Conservation (phyloP, 1,140 invertebrate species). For the Apolygus lucorum region DNA sequence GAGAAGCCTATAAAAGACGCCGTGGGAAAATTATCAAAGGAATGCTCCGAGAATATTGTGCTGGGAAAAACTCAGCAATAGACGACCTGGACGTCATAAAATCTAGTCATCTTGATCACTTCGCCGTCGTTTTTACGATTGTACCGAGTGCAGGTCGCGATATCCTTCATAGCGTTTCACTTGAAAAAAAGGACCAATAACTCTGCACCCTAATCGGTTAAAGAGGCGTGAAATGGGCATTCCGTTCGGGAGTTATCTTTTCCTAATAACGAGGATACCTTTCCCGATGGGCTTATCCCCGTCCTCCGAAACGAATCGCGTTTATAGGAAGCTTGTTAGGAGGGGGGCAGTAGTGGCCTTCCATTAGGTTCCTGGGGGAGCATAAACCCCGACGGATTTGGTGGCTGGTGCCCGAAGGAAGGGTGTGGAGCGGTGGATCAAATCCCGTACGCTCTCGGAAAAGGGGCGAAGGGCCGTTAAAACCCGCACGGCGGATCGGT, state of each 20-base stretch:
- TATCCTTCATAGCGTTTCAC: too few species aligned
- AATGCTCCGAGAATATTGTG: too few species aligned
- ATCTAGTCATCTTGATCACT: too few species aligned
- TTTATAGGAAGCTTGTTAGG: slow-evolving; percentile 23
- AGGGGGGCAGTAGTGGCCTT: background rate
- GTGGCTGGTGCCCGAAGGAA: background rate
- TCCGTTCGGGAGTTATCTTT: slow-evolving; percentile 17
- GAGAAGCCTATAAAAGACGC: too few species aligned
- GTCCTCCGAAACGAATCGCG: slow-evolving; percentile 20
- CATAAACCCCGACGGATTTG: slow-evolving; percentile 1
- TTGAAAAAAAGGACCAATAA: too few species aligned
- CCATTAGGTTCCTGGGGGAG: slow-evolving; percentile 7
- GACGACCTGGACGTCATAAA: too few species aligned
- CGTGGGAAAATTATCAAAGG: too few species aligned
- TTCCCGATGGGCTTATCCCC: background rate
- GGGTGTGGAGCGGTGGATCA: background rate
- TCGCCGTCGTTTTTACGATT: too few species aligned
- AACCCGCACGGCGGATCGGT: background rate
- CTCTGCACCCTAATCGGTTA: background rate
- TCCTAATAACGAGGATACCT: slow-evolving; percentile 17
- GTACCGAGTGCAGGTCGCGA: too few species aligned
- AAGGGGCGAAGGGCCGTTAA: background rate
- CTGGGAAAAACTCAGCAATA: too few species aligned
- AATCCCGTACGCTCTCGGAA: background rate
- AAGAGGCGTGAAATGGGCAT: slow-evolving; percentile 16